Percentiles rank a stretch among this genome's conserved stretches.
phyloP scores from a whole-genome alignment of 2,113 vertebrate species.

The Oryzias javanicus region DNA sequence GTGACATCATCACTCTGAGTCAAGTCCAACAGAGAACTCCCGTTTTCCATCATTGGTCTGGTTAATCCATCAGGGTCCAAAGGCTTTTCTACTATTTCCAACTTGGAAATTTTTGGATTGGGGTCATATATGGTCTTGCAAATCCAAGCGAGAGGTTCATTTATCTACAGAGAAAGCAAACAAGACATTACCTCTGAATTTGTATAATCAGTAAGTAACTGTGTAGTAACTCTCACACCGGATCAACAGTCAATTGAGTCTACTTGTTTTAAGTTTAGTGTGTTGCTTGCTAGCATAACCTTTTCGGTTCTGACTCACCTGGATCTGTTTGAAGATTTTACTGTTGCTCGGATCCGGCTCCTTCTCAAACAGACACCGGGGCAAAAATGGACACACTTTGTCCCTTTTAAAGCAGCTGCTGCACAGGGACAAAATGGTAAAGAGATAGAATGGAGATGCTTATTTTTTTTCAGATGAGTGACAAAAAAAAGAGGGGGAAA shows the following conservation, averaged over 20 bases:
- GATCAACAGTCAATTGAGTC: conserved; percentile 1
- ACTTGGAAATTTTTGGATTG: conserved; percentile 46
- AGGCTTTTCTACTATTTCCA: conserved; percentile 59
- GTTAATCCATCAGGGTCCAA: neutral
- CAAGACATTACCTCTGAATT: neutral
- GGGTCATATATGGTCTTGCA: conserved; percentile 24
- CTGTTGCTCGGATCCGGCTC: conserved; percentile 73
- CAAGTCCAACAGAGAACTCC: conserved; percentile 2
- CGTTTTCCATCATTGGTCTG: neutral
- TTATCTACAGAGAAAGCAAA: conserved; percentile 39
- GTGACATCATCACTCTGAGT: conserved; percentile 1
- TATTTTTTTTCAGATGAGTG: neutral
- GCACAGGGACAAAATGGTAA: neutral
- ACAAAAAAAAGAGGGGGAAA: neutral
- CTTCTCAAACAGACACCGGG: conserved; percentile 29
- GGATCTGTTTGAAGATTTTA: conserved; percentile 52
- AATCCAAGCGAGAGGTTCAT: conserved; percentile 30
- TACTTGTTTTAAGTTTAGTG: neutral
- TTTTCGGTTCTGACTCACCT: conserved; percentile 37
- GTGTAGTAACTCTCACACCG: neutral
- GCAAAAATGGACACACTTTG: conserved; percentile 11
- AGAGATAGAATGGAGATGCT: neutral
- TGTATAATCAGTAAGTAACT: neutral
- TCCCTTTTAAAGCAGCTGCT: conserved; percentile 1
- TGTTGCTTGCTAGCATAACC: neutral